Conservation (phyloP, 2,888 invertebrate genomes). For the Lepidochitona cinerea region DNA sequence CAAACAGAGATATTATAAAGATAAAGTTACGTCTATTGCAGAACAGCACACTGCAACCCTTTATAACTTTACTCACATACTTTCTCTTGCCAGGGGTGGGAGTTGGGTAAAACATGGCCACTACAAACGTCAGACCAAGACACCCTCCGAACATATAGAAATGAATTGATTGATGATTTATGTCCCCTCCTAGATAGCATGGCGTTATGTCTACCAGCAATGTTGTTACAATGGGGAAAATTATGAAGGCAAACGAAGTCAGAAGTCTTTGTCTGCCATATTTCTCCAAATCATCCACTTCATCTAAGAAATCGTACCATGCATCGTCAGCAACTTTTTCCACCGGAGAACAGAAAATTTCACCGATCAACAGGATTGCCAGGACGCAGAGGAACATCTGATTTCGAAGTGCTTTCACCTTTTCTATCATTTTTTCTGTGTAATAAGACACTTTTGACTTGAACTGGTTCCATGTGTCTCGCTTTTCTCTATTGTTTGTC, state of each 20-base stretch:
- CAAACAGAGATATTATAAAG: conserved; percentile 54
- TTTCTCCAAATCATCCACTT: conserved; percentile 63
- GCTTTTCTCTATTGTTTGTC: neutral
- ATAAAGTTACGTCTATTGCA: conserved; percentile 53
- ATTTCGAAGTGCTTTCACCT: neutral
- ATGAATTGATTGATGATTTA: conserved; percentile 62
- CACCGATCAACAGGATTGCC: conserved; percentile 55
- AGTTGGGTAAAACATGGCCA: conserved; percentile 60
- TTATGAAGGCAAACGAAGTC: conserved; percentile 57
- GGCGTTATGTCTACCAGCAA: conserved; percentile 55
- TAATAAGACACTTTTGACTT: neutral
- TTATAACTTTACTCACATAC: conserved; percentile 50
- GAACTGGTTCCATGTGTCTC: conserved; percentile 6
- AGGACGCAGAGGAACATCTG: conserved; percentile 54
- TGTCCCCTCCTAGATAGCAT: conserved; percentile 55
- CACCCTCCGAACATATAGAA: conserved; percentile 61
- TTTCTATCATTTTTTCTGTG: neutral
- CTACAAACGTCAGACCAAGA: conserved; percentile 48
- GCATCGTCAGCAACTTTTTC: conserved; percentile 65
- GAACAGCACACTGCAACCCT: conserved; percentile 52
- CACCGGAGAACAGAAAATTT: conserved; percentile 53
- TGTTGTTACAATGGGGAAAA: conserved; percentile 55
- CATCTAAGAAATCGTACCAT: conserved; percentile 67
- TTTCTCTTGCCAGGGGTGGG: conserved; percentile 47
- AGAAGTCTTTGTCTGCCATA: conserved; percentile 64